These are phyloP conservation scores for Pharmacophagus antenor DNA, from an alignment of 2,888 invertebrate genomes.

Conservation along the genomic window DNA sequence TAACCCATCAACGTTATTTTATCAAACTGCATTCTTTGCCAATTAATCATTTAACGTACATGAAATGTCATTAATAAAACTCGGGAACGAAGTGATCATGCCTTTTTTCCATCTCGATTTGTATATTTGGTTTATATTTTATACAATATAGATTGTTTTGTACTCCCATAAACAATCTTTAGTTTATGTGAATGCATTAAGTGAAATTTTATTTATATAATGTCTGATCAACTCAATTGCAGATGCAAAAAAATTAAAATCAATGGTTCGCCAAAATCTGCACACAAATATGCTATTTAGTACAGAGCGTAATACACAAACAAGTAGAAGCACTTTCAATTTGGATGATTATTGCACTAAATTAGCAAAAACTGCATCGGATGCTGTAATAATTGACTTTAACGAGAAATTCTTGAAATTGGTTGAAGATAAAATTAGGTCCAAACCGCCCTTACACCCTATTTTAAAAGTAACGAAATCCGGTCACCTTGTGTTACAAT, in stretches of 20 bases:
- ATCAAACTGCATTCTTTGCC: not conserved
- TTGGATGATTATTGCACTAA: constrained; percentile 34
- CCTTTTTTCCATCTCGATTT: too few species aligned
- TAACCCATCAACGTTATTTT: not conserved
- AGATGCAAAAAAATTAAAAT: constrained; percentile 53
- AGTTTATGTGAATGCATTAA: not conserved
- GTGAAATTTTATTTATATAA: not conserved
- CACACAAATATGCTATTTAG: constrained; percentile 17
- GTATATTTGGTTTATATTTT: not conserved
- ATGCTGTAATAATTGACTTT: constrained; percentile 43
- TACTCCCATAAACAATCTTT: constrained; percentile 55
- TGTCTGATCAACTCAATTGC: constrained; percentile 42
- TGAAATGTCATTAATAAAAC: not conserved
- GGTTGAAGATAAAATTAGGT: constrained; percentile 41
- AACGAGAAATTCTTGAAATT: constrained; percentile 44
- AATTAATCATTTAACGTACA: not conserved
- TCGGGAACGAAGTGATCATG: too few species aligned
- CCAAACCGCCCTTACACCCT: constrained; percentile 38
- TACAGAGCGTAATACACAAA: constrained; percentile 10
- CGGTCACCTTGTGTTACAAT: constrained; percentile 41
- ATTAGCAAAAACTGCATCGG: constrained; percentile 43
- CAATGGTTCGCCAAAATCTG: constrained; percentile 33
- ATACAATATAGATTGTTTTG: constrained; percentile 42
- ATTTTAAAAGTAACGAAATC: constrained; percentile 42
- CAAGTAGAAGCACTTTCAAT: constrained; percentile 12